Base-by-base conservation (phyloP, 2,888 invertebrate genomes). In the Xestia rhomboidea region DNA sequence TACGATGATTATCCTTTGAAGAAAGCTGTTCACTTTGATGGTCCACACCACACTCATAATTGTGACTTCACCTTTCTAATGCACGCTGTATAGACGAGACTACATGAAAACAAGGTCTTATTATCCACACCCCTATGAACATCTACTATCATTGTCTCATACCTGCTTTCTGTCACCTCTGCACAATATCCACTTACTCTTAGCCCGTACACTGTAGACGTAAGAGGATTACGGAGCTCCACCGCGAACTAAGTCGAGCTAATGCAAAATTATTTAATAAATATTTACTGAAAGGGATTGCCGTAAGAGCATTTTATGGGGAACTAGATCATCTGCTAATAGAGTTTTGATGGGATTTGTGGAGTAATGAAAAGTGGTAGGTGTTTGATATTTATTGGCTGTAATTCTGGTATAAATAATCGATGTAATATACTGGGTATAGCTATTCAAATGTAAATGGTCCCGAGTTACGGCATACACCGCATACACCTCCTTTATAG, bases 221-320 rank as follows among this genome's bases (percentile, higher is more conserved):
- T 92, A 92, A 92, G 92, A 89, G 92, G 92, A 92, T 92, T 92
- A 92, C 86, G 89, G 89, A 89, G 90, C 90, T 85, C 84, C 85
- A 84, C 89, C 87, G 87, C 87, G 83, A 88, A 88, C 90, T 89
- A 88, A 90, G 89, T 88, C 84, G 86, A 81, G 88, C 90, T 89
- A 88, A 91, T 89, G 89, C 91, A 88, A 91, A 91, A 92, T 92
- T 89, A 91, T 92, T 91, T 92, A 91, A 90, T 92, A 92, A 91
- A 91, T 92, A 91, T 91, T 91, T 89, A 86, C 90, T 85, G 82
- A 84, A 84, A 80, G 81, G 79, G 82, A 78, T 86, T 81, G 66
- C 66, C 67, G 79, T 77, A 72, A 82, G 83, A 86, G 81, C 78
- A 77, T 87, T 89, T 87, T 87, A 85, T 71, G 49, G 80, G 5